A percentile compares a stretch with the other conserved stretches of the same genome.
phyloP scores from a whole-genome alignment of 1,140 invertebrate species.

The Mercenaria mercenaria region DNA sequence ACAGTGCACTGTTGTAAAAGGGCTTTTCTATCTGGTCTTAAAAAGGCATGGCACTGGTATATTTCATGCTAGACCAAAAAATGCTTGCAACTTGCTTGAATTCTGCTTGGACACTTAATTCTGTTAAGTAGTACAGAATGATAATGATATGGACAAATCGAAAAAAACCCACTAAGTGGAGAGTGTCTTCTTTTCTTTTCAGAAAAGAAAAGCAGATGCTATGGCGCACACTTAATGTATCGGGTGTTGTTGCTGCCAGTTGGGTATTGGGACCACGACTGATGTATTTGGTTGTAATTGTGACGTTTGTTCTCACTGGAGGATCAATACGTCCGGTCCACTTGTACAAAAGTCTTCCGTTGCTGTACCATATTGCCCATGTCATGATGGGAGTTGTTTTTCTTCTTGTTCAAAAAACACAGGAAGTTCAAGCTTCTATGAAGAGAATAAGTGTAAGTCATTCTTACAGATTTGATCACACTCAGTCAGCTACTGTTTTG shows the following conservation, averaged over 20 bases:
- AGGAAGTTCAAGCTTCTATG: background rate
- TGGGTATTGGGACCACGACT: slow-evolving; percentile 71
- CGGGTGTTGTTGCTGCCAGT: slow-evolving; percentile 55
- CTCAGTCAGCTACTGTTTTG: too few relatives aligned
- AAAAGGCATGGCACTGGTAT: too few relatives aligned
- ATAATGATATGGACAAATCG: too few relatives aligned
- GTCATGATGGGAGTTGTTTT: slow-evolving; percentile 15
- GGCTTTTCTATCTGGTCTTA: too few relatives aligned
- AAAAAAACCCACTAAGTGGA: too few relatives aligned
- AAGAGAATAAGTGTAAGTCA: slow-evolving; percentile 23
- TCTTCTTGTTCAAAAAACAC: slow-evolving; percentile 4
- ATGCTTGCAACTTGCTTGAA: too few relatives aligned
- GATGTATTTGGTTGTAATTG: slow-evolving; percentile 24
- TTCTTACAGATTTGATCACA: too few relatives aligned
- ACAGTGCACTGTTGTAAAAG: too few relatives aligned
- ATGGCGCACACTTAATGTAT: slow-evolving; percentile 60
- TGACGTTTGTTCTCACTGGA: background rate
- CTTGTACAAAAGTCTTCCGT: slow-evolving; percentile 20
- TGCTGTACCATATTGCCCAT: background rate
- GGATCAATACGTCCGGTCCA: background rate
- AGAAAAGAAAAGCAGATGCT: slow-evolving; percentile 69
- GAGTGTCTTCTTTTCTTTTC: slow-evolving; percentile 68
- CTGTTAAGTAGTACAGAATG: too few relatives aligned
- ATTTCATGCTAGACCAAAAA: too few relatives aligned
- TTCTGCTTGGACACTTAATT: too few relatives aligned